Base-by-base conservation (phyloP, 2,888 invertebrate species). In the Aporophyla lueneburgensis region DNA sequence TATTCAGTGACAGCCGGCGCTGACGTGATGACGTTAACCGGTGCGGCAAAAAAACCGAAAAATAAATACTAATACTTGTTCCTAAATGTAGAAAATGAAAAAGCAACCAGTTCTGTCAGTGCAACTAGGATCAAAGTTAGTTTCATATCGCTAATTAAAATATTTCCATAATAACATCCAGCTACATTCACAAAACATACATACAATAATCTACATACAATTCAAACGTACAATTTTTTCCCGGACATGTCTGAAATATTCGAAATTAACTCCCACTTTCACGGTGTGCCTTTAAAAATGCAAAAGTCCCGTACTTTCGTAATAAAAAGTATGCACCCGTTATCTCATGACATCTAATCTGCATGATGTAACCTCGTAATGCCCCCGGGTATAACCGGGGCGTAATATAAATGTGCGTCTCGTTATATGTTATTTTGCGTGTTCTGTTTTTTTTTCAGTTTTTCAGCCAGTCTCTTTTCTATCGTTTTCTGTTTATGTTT, bases 321-420 rank as follows among this genome's bases (percentile, higher is more conserved):
- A 85, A 84, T 86, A 86, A 89, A 91, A 89, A 88, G 88, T 88
- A 88, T 88, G 86, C 87, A 87, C 72, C 75, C 86, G 82, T 88
- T 88, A 88, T 86, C 86, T 73, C 75, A 76, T 84, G 88, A 90
- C 90, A 89, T 89, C 89, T 89, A 91, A 92, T 90, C 89, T 89
- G 79, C 85, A 86, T 87, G 90, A 89, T 86, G 89, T 86, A 86
- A 86, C 86, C 87, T 88, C 82, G 88, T 87, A 88, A 88, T 83
- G 77, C 87, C 74, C 86, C 71, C 24, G 90, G 88, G 88, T 84
- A 85, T 86, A 81, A 77, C 85, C 77, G 62, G 80, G 81, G 77
- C 80, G 85, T 81, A 86, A 81, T 76, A 82, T 76, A 85, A 84
- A 85, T 81, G 84, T 63, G 72, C 68, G 53, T 71, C 74, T 74